Evolutionary conservation across 2,797 vertebrate species (phyloP).

Genomic region (Falco rusticolus): DNA sequence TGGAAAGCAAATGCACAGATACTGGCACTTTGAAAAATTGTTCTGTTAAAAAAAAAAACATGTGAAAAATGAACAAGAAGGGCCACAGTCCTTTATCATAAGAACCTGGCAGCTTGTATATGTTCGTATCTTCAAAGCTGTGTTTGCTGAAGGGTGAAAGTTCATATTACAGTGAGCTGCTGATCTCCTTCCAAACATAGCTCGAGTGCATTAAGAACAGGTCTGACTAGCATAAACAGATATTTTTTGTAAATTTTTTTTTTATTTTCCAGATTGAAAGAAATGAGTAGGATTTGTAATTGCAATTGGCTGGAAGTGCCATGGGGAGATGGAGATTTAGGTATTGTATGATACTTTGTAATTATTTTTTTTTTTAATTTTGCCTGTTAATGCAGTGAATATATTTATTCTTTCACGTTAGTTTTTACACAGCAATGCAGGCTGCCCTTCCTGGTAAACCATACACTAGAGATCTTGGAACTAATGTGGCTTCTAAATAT

Average conservation of each 20-base stretch:
- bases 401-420: background rate
- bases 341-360: conserved; percentile 75
- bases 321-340: conserved; percentile 93
- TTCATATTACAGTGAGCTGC: conserved; percentile 47
- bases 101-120: background rate
- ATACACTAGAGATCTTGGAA: conserved; percentile 55
- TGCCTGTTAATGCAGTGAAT: background rate
- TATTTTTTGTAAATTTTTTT: background rate
- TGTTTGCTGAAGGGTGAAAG: conserved; percentile 39
- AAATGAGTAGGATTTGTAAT: conserved; percentile 85
- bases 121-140: background rate
- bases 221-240: conserved; percentile 27
- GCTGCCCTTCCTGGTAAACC: conserved; percentile 36
- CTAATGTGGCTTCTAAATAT: conserved; percentile 66
- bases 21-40: background rate
- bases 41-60: background rate
- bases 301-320: conserved; percentile 87
- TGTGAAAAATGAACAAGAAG: background rate
- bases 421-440: conserved; percentile 52
- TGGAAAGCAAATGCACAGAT: background rate
- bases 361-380: background rate
- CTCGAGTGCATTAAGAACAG: background rate
- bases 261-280: conserved; percentile 64
- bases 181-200: conserved; percentile 56
- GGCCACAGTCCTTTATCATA: background rate